Percentiles rank a stretch among this genome's conserved stretches.
phyloP scores from a whole-genome alignment of 2,888 invertebrate genomes.

The Candidula unifasciata region DNA sequence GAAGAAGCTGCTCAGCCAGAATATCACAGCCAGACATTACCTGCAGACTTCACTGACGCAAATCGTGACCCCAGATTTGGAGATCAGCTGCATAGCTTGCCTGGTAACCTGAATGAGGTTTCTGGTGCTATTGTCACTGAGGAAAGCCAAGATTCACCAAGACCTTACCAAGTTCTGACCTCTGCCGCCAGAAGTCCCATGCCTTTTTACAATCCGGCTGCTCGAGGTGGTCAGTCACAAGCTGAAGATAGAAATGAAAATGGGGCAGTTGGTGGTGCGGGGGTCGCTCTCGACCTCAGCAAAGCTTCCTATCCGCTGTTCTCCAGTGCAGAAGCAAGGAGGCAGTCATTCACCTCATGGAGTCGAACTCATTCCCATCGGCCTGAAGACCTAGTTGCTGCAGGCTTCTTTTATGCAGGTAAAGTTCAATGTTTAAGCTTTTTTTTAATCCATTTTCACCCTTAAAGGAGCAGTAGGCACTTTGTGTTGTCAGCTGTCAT shows the following conservation, averaged over 20 bases:
- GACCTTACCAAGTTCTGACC: slow-evolving; percentile 22
- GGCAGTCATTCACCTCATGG: slow-evolving; percentile 45
- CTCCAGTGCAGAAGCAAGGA: slow-evolving; percentile 46
- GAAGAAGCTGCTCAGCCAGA: not conserved
- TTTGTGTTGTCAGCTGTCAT: no score
- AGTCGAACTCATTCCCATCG: slow-evolving; percentile 24
- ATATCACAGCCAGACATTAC: not conserved
- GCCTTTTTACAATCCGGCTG: not conserved
- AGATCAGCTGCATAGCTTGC: not conserved
- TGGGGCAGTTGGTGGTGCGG: slow-evolving; percentile 14
- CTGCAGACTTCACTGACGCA: not conserved
- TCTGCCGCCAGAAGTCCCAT: slow-evolving; percentile 33
- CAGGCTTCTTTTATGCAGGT: slow-evolving; percentile 55
- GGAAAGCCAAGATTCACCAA: slow-evolving; percentile 14
- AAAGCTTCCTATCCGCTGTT: slow-evolving; percentile 50
- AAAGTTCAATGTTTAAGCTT: no score
- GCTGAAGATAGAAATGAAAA: not conserved
- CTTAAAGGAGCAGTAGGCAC: no score
- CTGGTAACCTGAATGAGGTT: slow-evolving; percentile 19
- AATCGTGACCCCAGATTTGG: not conserved
- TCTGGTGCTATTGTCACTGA: slow-evolving; percentile 21
- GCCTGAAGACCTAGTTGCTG: slow-evolving; percentile 46
- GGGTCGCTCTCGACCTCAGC: slow-evolving; percentile 44
- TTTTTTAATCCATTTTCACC: no score
- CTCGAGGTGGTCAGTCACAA: not conserved